A percentile compares a stretch with the other conserved stretches of the same genome.
phyloP scores from a whole-genome alignment of 1,140 invertebrate species.

The Rhopalosiphum maidis region DNA sequence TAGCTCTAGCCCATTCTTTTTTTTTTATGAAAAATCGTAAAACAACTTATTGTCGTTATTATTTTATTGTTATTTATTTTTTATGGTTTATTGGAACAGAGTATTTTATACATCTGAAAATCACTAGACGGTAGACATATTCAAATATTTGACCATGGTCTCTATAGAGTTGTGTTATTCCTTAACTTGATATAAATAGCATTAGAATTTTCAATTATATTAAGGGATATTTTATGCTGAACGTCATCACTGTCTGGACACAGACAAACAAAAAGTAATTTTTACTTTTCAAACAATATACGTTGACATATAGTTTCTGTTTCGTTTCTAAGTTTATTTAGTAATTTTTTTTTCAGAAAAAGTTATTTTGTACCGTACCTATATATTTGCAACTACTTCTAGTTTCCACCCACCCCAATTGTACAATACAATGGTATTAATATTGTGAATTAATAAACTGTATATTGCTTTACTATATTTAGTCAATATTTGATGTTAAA shows the following conservation, averaged over 20 bases:
- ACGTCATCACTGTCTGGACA: neutral
- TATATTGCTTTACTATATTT: neutral
- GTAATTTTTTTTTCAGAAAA: neutral
- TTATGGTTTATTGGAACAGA: neutral
- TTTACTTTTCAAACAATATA: neutral
- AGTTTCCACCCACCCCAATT: neutral
- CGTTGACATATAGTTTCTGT: neutral
- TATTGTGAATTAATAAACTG: neutral
- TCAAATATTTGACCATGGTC: neutral
- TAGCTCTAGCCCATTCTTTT: too few species aligned
- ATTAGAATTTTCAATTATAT: neutral
- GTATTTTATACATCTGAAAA: neutral
- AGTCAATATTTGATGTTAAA: neutral
- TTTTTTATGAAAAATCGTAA: too few species aligned
- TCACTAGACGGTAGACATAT: neutral
- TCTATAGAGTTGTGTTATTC: neutral
- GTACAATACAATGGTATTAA: neutral
- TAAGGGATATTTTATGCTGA: neutral
- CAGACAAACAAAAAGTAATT: slow-evolving; percentile 8
- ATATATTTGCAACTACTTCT: neutral
- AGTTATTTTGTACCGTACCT: neutral
- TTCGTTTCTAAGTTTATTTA: neutral
- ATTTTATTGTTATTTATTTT: too few species aligned
- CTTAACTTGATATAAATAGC: neutral
- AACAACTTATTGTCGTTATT: too few species aligned